Conservation (phyloP, 2,888 invertebrate genomes). For the Drosophila mulleri region DNA sequence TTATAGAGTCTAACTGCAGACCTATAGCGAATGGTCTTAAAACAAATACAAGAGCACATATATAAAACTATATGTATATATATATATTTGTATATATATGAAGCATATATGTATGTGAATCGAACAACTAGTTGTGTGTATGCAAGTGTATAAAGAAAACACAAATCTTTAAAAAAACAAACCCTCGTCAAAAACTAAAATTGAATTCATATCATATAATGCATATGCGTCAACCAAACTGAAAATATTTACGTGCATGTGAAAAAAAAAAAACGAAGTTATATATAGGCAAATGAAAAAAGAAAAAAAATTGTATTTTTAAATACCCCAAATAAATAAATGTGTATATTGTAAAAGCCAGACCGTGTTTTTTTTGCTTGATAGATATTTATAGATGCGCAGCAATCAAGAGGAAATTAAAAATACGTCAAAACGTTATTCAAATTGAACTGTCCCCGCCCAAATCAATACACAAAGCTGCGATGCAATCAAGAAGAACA, state of each 20-base stretch:
- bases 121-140: constrained; percentile 20
- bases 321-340: constrained; percentile 59
- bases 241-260: constrained; percentile 59
- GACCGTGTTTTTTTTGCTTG: not conserved
- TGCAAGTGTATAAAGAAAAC: constrained; percentile 29
- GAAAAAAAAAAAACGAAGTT: not conserved
- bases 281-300: constrained; percentile 27
- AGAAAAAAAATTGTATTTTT: constrained; percentile 61
- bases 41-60: constrained; percentile 45
- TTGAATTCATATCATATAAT: constrained; percentile 74
- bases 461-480: constrained; percentile 42
- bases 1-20: constrained; percentile 67
- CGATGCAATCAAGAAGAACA: constrained; percentile 14
- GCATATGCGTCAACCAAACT: constrained; percentile 64
- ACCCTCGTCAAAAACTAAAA: constrained; percentile 20
- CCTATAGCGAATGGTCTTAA: constrained; percentile 62
- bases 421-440: constrained; percentile 12
- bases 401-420: constrained; percentile 44
- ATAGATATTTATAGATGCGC: not conserved
- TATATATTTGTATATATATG: not conserved
- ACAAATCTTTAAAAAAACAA: constrained; percentile 19
- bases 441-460: constrained; percentile 26
- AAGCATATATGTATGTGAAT: constrained; percentile 9
- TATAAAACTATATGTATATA: not conserved
- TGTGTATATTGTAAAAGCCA: constrained; percentile 28